A percentile compares a stretch with the other conserved stretches of the same genome.
phyloP scores from a whole-genome alignment of 2,888 invertebrate species.

The Yponomeuta sedellus region DNA sequence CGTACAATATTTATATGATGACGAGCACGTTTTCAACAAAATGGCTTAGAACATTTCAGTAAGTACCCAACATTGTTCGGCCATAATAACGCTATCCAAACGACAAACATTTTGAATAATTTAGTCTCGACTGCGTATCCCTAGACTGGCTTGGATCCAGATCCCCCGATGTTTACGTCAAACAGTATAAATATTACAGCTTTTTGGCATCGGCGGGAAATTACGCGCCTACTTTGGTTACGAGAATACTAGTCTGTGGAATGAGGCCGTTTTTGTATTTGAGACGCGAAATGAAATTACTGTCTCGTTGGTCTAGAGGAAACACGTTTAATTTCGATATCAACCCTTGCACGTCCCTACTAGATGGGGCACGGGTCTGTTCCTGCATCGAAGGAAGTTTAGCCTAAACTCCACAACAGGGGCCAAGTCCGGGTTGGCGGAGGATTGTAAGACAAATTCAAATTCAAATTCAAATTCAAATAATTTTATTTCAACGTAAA shows the following conservation, averaged over 20 bases:
- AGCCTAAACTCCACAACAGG: no score
- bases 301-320: no score
- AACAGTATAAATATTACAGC: slow-evolving; percentile 46
- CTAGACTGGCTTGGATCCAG: slow-evolving; percentile 46
- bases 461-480: no score
- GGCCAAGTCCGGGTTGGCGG: no score
- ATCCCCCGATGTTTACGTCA: slow-evolving; percentile 43
- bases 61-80: not conserved
- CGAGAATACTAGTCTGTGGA: not conserved
- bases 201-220: slow-evolving; percentile 46
- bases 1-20: not conserved
- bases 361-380: no score
- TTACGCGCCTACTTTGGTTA: slow-evolving; percentile 9
- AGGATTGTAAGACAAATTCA: no score
- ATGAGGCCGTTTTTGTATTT: not conserved
- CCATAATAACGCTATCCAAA: not conserved
- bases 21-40: not conserved
- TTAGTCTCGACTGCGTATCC: not conserved
- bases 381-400: no score
- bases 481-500: no score
- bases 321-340: no score
- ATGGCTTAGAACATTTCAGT: not conserved
- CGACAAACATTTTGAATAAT: not conserved
- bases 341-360: no score
- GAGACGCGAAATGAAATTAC: not conserved